A percentile compares a stretch with the other conserved stretches of the same genome.
Evolutionary conservation across 1,140 invertebrate genomes (phyloP).

Genomic region (Drosophila takahashii): DNA sequence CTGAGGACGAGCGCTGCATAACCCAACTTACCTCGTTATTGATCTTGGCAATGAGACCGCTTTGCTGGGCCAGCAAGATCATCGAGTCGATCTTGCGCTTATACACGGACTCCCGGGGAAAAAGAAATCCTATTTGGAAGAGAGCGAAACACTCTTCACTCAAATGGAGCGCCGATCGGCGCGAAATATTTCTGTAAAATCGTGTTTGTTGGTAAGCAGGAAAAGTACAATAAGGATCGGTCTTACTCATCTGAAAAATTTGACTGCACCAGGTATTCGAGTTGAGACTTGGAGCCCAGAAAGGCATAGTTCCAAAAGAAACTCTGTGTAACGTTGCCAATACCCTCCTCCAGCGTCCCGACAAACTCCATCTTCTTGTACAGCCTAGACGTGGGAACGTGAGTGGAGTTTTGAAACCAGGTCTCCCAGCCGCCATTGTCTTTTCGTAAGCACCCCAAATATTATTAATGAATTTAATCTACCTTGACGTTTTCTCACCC

Average conservation of each 20-base stretch:
- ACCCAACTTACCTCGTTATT: constrained; percentile 89
- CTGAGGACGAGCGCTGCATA: constrained; percentile 87
- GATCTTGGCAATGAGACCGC: constrained; percentile 88
- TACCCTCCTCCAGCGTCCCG: constrained; percentile 87
- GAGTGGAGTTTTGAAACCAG: constrained; percentile 88
- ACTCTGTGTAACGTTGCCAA: constrained; percentile 89
- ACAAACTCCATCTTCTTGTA: constrained; percentile 89
- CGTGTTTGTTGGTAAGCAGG: neutral
- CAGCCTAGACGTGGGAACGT: constrained; percentile 86
- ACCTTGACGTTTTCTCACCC: constrained; percentile 40
- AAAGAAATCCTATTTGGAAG: constrained; percentile 88
- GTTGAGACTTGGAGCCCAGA: constrained; percentile 88
- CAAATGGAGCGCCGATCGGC: constrained; percentile 88
- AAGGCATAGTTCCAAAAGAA: constrained; percentile 91
- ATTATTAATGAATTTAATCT: neutral
- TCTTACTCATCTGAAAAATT: constrained; percentile 88
- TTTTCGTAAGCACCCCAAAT: constrained; percentile 58
- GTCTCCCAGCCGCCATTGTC: constrained; percentile 89
- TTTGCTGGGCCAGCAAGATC: constrained; percentile 87
- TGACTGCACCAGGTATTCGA: constrained; percentile 89
- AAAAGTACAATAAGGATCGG: neutral
- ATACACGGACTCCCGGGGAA: constrained; percentile 88
- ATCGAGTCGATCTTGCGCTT: constrained; percentile 86
- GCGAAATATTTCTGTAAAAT: constrained; percentile 84
- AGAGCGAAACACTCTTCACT: constrained; percentile 89